Base-by-base conservation (phyloP, 1,140 invertebrate species). In the Apocrypta bakeri region DNA sequence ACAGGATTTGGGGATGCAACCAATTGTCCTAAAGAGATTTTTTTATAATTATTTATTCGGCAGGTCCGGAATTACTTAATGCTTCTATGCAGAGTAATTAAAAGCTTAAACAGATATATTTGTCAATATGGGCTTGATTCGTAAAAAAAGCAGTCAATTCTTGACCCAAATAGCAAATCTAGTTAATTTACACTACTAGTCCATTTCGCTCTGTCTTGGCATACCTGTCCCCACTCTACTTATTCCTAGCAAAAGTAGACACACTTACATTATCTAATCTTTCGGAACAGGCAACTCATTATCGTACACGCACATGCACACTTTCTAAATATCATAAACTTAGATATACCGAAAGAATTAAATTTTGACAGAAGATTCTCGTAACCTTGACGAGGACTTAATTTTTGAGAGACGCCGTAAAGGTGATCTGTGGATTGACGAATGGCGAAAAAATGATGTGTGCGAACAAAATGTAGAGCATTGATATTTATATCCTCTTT, bases 141-240 rank as follows among this genome's bases (percentile, higher is more conserved):
- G 40, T 24, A 72, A n/a, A 72, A 72, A 40, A 72, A 72, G 63
- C 37, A 56, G 77, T 71, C 40, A 64, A 56, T 64, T 84, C 74
- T 17, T 25, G 71, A 72, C 33, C 33, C 14, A 68, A 83, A 69
- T n/a, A 48, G 48, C 71, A 42, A 80, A 68, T 29, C 42, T 71
- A 25, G 33, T 37, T 24, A 31, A 72, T n/a, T 27, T n/a, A 72
- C 40, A 25, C 69, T 56, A 6, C 21, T 7, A 33, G 40, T 72
- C 69, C 40, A 72, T 72, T 72, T 72, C n/a, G 33, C n/a, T 21
- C 17, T n/a, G 33, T 7, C 40, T 72, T 25, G 24, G 33, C 69
- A 24, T 72, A 24, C 69, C 69, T 33, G 69, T 40, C 40, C 24
- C 69, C n/a, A 72, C 25, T 72, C 69, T 40, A 72, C 69, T 72